Base-by-base conservation (phyloP, 1,140 invertebrate species). In the Solenopsis fugax region DNA sequence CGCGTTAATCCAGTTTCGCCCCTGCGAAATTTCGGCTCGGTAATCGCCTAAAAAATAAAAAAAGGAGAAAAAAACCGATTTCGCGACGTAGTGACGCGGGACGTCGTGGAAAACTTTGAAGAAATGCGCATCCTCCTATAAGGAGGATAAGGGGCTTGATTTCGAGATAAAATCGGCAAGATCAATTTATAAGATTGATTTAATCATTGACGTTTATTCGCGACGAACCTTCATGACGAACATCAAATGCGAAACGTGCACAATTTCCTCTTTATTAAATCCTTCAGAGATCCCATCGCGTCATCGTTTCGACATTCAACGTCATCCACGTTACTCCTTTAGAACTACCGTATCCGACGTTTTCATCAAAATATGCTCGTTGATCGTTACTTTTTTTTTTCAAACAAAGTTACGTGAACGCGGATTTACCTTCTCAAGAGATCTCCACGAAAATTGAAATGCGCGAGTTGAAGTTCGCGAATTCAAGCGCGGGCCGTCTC, bases 1-100 rank as follows among this genome's bases (percentile, higher is more conserved):
- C 72, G 84, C 87, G 87, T 86, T 91, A 91, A 91, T 90, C 84
- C 89, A 73, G 54, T 85, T 65, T 71, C 41, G 56, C 24, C 21
- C n/a, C 54, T 60, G 56, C 45, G 48, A 90, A 88, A 88, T 60
- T 81, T 82, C 62, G 56, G 87, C 60, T 52, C 41, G 10, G 52
- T 88, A 86, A 90, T 88, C 87, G 81, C 41, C 24, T 54, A 48
- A 80, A 80, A 86, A 78, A 64, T 18, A 34, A 48, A 48, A 50
- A 24, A 48, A 67, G 24, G 45, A 10, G 48, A 10, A 50, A 78
- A 73, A 84, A 72, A 16, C 56, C 29, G 85, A 50, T 78, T 87
- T 29, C 24, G 72, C 58, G 29, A 76, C 9, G 29, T 12, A 13
- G 12, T 7, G 7, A 13, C 52, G 37, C n/a, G 12, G 12, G 16